Conservation (phyloP, 2,888 invertebrate species). For the Cheilosia vulpina region DNA sequence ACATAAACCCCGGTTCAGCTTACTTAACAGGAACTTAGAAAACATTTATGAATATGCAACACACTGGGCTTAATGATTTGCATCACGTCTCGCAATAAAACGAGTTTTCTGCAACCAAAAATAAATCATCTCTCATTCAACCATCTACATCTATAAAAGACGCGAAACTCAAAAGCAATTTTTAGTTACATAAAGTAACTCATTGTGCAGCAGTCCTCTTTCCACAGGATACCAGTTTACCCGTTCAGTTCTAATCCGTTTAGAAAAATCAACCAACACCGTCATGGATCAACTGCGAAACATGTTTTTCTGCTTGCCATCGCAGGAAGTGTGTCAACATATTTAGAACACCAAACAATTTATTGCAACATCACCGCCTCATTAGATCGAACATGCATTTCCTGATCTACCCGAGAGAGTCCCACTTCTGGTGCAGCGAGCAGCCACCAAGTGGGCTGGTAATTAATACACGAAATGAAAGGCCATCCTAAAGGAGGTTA, state of each 20-base stretch:
- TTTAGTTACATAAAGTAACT: constrained; percentile 2
- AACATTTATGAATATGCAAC: too few species aligned
- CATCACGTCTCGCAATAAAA: too few species aligned
- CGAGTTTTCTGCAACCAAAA: not conserved
- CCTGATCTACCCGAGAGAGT: constrained; percentile 56
- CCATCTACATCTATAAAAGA: not conserved
- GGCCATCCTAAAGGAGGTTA: not conserved
- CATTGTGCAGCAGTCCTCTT: not conserved
- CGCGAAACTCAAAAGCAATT: not conserved
- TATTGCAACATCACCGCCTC: constrained; percentile 50
- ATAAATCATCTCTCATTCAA: not conserved
- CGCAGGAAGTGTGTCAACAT: constrained; percentile 60
- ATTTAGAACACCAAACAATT: constrained; percentile 52
- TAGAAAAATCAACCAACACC: not conserved
- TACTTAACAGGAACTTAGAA: too few species aligned
- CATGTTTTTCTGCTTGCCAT: not conserved
- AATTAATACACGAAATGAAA: not conserved
- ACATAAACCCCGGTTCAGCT: too few species aligned
- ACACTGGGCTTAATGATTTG: too few species aligned
- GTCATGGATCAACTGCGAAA: not conserved
- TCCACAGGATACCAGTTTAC: not conserved
- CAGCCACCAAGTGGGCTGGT: not conserved
- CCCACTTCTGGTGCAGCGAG: constrained; percentile 38
- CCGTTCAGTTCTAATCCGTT: not conserved
- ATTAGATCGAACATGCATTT: constrained; percentile 62